Base-by-base conservation (phyloP, 2,888 invertebrate species). In the Catocala nupta region DNA sequence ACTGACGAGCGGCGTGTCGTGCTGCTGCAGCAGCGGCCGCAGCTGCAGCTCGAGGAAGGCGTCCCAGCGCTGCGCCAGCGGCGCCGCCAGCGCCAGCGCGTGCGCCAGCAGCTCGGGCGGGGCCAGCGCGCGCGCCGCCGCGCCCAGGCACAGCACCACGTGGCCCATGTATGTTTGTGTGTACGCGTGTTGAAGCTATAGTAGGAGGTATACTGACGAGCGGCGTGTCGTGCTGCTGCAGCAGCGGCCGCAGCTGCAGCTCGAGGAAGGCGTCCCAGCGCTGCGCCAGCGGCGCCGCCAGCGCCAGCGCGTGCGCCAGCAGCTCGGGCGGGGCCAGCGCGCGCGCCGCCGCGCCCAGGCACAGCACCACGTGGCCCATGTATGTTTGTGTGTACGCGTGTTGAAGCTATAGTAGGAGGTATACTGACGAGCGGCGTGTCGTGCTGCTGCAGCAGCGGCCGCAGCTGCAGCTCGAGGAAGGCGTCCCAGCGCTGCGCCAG, bases 181-280 rank as follows among this genome's bases (percentile, higher is more conserved):
- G n/a, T n/a, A n/a, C n/a, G n/a, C n/a, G n/a, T n/a, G n/a, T n/a
- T n/a, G n/a, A n/a, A n/a, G n/a, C n/a, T n/a, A n/a, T n/a, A n/a
- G 2, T 16, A 16, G 16, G 1, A 16, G 16, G 16, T 16, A 16
- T 16, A 16, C 49, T 5, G 1, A 50, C 10, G 12, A 90, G 88
- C 69, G 90, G 90, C 70, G 86, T 84, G 73, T 85, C 83, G 75
- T 80, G 85, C 0, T 77, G 75, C 66, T 73, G 77, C 68, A 84
- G 80, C 71, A 81, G 68, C 56, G 84, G 81, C 39, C 64, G 72
- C 68, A 86, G 86, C 65, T 61, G 55, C 65, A 59, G 11, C n/a
- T 75, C 79, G 11, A 60, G 58, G 16, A 16, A 16, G 16, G 16
- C 16, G 16, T 16, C 16, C 16, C 16, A 16, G 16, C 16, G 16